Conservation (phyloP, 2,113 vertebrate genomes). For the Leptocoma aspasia region DNA sequence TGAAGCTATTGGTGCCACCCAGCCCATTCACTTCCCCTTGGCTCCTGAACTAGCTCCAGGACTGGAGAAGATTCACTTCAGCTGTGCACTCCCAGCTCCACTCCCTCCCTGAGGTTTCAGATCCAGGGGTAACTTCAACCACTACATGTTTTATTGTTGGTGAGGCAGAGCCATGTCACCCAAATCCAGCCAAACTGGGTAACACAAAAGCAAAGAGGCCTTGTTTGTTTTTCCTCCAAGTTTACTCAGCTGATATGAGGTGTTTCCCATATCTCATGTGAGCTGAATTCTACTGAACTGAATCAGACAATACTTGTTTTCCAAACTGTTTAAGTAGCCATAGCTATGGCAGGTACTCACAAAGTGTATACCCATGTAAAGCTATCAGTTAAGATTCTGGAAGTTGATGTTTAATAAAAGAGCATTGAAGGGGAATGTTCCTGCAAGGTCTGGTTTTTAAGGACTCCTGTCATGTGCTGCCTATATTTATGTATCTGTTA, state of each 20-base stretch:
- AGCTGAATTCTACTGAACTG: background rate
- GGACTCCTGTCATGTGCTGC: fast-evolving
- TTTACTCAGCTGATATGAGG: background rate
- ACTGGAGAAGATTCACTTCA: background rate
- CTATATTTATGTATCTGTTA: fast-evolving
- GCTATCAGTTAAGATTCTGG: background rate
- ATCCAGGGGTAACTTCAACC: background rate
- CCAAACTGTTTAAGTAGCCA: background rate
- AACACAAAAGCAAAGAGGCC: background rate
- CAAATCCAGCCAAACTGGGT: background rate
- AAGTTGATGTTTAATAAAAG: conserved; percentile 43
- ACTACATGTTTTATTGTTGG: background rate
- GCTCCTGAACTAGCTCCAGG: background rate
- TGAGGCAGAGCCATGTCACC: background rate
- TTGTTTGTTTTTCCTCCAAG: background rate
- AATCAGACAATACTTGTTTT: background rate
- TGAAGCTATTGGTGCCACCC: background rate
- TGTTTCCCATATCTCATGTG: background rate
- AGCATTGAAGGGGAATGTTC: background rate
- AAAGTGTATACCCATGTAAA: background rate
- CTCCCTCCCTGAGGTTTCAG: fast-evolving
- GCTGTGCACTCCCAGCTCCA: background rate
- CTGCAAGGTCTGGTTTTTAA: background rate
- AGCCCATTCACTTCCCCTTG: background rate
- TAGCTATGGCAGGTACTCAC: background rate